Conservation (phyloP, 2,797 vertebrate species). For the Centroberyx gerrardi region DNA sequence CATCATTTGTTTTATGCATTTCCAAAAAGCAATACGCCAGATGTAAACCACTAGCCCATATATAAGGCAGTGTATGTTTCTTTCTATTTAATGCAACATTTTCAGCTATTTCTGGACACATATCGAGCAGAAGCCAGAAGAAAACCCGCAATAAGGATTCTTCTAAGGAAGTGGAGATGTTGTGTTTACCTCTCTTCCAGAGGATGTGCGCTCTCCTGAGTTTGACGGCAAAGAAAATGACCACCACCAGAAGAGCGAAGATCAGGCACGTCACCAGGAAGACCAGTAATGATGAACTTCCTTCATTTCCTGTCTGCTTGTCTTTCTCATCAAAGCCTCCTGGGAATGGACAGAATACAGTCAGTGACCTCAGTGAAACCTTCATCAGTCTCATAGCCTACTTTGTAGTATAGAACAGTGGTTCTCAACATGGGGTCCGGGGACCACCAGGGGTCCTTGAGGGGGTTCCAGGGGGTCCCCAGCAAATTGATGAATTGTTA, state of each 20-base stretch:
- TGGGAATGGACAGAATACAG: constrained; percentile 36
- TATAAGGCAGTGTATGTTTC: neutral
- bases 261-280: constrained; percentile 89
- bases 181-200: constrained; percentile 91
- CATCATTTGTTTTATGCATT: constrained; percentile 18
- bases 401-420: neutral
- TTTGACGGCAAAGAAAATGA: constrained; percentile 89
- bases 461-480: no score
- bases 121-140: neutral
- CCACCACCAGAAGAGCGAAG: constrained; percentile 85
- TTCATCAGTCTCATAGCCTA: neutral
- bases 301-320: accelerated
- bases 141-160: neutral
- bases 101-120: neutral
- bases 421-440: no score
- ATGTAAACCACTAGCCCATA: neutral
- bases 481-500: no score
- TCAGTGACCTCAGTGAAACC: neutral
- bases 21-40: neutral
- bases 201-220: constrained; percentile 87
- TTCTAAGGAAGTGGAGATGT: neutral
- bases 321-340: neutral
- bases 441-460: no score
- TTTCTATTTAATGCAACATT: neutral
- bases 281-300: constrained; percentile 83